phyloP scores from a whole-genome alignment of 2,113 vertebrate genomes.

The Petrocephalus microphthalmus region DNA sequence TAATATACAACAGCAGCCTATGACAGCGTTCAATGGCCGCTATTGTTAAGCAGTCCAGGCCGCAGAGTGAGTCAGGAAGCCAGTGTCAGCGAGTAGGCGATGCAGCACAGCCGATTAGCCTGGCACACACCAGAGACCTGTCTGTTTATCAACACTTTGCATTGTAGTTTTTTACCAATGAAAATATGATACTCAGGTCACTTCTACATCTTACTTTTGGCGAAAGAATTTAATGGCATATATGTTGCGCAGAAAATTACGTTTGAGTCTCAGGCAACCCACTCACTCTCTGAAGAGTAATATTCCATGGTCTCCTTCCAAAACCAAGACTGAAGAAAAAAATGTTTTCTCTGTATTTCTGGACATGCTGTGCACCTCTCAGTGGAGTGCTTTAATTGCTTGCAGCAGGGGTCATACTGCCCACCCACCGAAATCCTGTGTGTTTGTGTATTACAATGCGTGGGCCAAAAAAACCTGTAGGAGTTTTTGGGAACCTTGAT shows the following conservation, averaged over 20 bases:
- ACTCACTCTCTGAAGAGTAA: constrained; percentile 36
- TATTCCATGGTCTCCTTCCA: constrained; percentile 46
- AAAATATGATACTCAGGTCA: not conserved
- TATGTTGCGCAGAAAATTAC: not conserved
- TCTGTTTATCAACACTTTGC: not conserved
- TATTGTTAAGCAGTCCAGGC: constrained; percentile 15
- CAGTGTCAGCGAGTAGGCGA: not conserved
- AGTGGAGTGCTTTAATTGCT: constrained; percentile 23
- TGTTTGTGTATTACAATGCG: not conserved
- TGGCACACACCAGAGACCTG: not conserved
- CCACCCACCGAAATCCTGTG: not conserved
- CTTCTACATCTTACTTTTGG: not conserved
- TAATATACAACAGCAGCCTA: not conserved
- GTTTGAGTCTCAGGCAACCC: constrained; percentile 8
- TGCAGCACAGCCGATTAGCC: not conserved
- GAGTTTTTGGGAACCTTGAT: no score
- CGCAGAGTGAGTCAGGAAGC: constrained; percentile 13
- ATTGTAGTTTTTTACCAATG: not conserved
- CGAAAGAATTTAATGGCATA: not conserved
- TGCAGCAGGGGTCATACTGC: constrained; percentile 19
- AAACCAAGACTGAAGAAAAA: constrained; percentile 42
- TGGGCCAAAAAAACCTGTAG: not conserved
- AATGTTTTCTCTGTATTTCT: constrained; percentile 31
- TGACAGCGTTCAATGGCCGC: constrained; percentile 4
- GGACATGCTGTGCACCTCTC: constrained; percentile 24